Percentiles rank a stretch among this genome's conserved stretches.
Evolutionary conservation across 2,113 vertebrate species (phyloP).

Genomic region (Phylloscopus trochiloides): DNA sequence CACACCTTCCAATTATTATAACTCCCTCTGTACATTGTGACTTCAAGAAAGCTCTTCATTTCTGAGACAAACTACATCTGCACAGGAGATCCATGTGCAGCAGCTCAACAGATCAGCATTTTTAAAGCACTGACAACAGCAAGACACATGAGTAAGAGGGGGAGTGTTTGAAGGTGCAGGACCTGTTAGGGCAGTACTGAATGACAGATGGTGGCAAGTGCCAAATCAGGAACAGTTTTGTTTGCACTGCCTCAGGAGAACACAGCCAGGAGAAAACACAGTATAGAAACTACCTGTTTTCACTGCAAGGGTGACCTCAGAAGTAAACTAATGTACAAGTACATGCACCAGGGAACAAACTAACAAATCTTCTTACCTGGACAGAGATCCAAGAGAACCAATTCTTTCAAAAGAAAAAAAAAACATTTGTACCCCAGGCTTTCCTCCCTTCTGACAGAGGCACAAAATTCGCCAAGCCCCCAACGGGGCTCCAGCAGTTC

Average conservation of each 20-base stretch:
- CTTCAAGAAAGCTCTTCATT: not conserved
- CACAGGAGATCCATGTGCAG: not conserved
- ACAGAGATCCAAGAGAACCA: not conserved
- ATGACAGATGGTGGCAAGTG: not conserved
- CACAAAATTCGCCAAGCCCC: not conserved
- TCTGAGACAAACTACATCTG: not conserved
- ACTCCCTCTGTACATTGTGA: not conserved
- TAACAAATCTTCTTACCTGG: not conserved
- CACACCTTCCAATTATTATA: not conserved
- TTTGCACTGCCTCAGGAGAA: not conserved
- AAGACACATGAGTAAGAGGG: not conserved
- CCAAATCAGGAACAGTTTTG: not conserved
- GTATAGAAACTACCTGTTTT: not conserved
- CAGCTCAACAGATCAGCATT: not conserved
- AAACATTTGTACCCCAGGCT: not conserved
- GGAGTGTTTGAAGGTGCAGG: not conserved
- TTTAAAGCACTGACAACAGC: not conserved
- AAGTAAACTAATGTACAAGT: not conserved
- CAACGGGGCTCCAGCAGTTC: accelerated
- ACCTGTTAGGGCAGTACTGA: not conserved
- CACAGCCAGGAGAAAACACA: not conserved
- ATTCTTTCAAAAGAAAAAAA: not conserved
- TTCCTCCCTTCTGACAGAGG: not conserved
- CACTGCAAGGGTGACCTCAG: not conserved
- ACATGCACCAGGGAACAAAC: not conserved